Percentiles rank a stretch among this genome's conserved stretches.
Conservation (phyloP, 1,140 invertebrate species). For the Oreohelix idahoensis region DNA sequence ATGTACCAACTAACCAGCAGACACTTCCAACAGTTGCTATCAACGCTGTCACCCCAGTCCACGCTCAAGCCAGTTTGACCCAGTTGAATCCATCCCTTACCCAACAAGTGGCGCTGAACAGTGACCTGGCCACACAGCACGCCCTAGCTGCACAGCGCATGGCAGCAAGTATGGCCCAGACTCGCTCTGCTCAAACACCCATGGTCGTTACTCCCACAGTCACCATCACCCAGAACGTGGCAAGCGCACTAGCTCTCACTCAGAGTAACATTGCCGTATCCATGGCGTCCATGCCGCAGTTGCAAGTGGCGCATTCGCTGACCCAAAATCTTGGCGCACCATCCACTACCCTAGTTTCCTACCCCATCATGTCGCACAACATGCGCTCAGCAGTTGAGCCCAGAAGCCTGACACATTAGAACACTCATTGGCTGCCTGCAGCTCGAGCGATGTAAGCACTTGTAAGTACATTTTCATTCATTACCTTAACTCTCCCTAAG, state of each 20-base stretch:
- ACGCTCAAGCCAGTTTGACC: conserved; percentile 46
- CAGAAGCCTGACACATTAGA: conserved; percentile 61
- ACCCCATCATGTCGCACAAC: conserved; percentile 81
- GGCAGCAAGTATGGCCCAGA: conserved; percentile 54
- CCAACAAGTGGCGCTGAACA: conserved; percentile 70
- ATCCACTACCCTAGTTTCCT: conserved; percentile 80
- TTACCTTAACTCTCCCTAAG: no score
- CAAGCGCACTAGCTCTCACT: conserved; percentile 53
- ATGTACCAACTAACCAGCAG: conserved; percentile 41
- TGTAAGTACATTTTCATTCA: no score
- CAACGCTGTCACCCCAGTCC: conserved; percentile 48
- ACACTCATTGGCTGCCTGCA: background rate
- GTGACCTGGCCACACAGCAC: conserved; percentile 65
- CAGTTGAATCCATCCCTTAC: conserved; percentile 59
- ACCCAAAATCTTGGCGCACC: conserved; percentile 71
- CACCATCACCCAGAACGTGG: conserved; percentile 31
- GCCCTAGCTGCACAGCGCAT: conserved; percentile 56
- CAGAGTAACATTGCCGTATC: conserved; percentile 65
- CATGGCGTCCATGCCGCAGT: conserved; percentile 66
- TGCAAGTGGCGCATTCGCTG: conserved; percentile 68
- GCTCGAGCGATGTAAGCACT: background rate
- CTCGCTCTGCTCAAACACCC: conserved; percentile 60
- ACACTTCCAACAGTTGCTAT: conserved; percentile 47
- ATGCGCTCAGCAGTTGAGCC: conserved; percentile 69
- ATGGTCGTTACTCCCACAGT: conserved; percentile 32